These are phyloP conservation scores for Microctenopoma stevenorrisi DNA, from an alignment of 2,797 vertebrate genomes.

Conservation along the genomic window DNA sequence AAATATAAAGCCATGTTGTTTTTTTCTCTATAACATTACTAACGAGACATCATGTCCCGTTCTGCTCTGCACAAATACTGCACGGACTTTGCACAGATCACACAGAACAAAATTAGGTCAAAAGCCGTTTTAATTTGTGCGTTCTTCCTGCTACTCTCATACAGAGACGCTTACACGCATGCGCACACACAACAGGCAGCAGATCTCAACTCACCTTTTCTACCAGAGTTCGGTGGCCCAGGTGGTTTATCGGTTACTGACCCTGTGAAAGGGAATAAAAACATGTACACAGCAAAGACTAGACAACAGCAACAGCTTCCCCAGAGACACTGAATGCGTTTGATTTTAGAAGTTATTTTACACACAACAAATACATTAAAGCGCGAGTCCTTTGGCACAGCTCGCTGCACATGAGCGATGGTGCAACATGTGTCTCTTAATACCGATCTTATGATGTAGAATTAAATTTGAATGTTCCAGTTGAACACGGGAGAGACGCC, in stretches of 20 bases:
- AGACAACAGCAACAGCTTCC: constrained; percentile 1
- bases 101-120: constrained; percentile 28
- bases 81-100: constrained; percentile 55
- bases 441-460: not conserved
- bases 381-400: not conserved
- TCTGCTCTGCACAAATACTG: constrained; percentile 47
- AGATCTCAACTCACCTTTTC: constrained; percentile 95
- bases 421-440: not conserved
- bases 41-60: not conserved
- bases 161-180: constrained; percentile 32
- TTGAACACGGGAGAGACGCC: not conserved
- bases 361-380: not conserved
- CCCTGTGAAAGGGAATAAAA: constrained; percentile 82
- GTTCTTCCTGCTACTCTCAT: constrained; percentile 12
- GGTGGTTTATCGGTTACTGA: constrained; percentile 96
- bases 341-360: constrained; percentile 1
- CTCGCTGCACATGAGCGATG: not conserved
- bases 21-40: not conserved
- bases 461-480: constrained; percentile 2
- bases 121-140: constrained; percentile 29
- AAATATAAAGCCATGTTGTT: not conserved
- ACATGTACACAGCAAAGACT: constrained; percentile 40
- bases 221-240: constrained; percentile 92
- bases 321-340: not conserved
- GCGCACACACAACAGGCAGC: constrained; percentile 58